Evolutionary conservation across 2,797 vertebrate genomes (phyloP), one percentile per base, ranked within the genome.

Genomic region (Telmatherina bonti): DNA sequence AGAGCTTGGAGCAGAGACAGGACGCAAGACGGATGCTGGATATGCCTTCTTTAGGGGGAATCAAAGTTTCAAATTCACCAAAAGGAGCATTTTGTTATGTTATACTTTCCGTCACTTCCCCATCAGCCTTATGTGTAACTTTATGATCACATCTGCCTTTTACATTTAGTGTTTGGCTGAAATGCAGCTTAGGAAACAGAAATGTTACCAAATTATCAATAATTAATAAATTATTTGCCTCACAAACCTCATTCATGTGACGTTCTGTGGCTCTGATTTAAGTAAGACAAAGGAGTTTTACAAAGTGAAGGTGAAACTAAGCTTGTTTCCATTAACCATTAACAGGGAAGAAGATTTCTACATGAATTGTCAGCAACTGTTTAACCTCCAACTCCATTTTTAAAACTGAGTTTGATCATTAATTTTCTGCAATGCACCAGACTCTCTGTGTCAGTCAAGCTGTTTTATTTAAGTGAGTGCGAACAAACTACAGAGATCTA

Each of bases 261-360:
- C 13, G 8, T 18, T 69, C 27, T 6, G 0, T 31, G 15, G 30
- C 3, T 27, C 16, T 45, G 38, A 24, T 12, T 24, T 58, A 30
- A 41, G 26, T 63, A 26, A 41, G 26, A 52, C 22, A 11, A 36
- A 62, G 29, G 4, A 6, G n/a, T 54, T 43, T 35, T 16, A 49
- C 26, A 45, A 0, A 67, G 11, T 33, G 7, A 63, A 45, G 43
- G 36, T 7, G 33, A 18, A 41, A 41, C 11, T 68, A 10, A 20
- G 27, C 51, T 38, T 3, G 38, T 58, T 76, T 43, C 27, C 27
- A 2, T 70, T 49, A 85, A 66, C 27, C 18, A 68, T 78, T 70
- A 74, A 78, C 70, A 72, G 38, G 16, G 56, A 36, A 43, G 30
- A 45, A 9, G 3, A 0, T 67, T 68, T 78, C 59, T 27, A 20